Evolutionary conservation across 2,888 invertebrate genomes (phyloP).

Genomic region (Eumacrocentrus americanus): DNA sequence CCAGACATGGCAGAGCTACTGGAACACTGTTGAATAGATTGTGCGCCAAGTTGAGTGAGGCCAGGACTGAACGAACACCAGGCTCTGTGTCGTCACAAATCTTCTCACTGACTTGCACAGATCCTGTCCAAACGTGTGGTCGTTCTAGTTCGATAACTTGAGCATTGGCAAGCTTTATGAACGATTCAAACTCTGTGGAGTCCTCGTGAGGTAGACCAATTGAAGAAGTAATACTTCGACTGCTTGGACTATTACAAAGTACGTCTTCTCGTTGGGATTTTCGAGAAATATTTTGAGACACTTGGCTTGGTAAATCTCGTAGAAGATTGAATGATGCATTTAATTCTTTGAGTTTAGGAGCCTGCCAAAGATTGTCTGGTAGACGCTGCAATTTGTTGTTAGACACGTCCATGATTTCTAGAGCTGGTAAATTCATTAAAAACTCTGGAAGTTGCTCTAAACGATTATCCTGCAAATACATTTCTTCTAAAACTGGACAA

Average conservation of each 20-base stretch:
- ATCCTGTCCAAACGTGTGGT: conserved; percentile 78
- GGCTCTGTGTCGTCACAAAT: conserved; percentile 67
- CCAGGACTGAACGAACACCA: conserved; percentile 70
- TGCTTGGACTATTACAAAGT: conserved; percentile 52
- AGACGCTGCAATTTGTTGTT: conserved; percentile 88
- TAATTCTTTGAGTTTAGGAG: conserved; percentile 84
- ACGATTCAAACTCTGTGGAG: conserved; percentile 57
- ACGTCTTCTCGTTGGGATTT: conserved; percentile 44
- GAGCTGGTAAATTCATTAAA: conserved; percentile 79
- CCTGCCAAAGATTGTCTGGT: conserved; percentile 85
- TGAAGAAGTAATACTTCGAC: conserved; percentile 48
- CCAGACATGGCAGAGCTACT: conserved; percentile 86
- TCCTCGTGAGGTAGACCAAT: conserved; percentile 53
- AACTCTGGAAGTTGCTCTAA: conserved; percentile 81
- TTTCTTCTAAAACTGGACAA: conserved; percentile 84
- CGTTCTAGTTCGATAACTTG: conserved; percentile 69
- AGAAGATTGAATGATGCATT: conserved; percentile 89
- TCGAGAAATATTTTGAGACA: conserved; percentile 50
- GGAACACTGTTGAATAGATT: conserved; percentile 91
- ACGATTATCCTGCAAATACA: conserved; percentile 89
- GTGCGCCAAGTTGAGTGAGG: conserved; percentile 85
- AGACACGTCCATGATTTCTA: conserved; percentile 87
- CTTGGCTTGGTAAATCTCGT: conserved; percentile 70
- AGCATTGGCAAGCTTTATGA: conserved; percentile 58
- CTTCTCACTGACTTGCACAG: conserved; percentile 72